Percentiles rank a stretch among this genome's conserved stretches.
Evolutionary conservation across 2,113 vertebrate genomes (phyloP).

Genomic region (Steatornis caripensis): DNA sequence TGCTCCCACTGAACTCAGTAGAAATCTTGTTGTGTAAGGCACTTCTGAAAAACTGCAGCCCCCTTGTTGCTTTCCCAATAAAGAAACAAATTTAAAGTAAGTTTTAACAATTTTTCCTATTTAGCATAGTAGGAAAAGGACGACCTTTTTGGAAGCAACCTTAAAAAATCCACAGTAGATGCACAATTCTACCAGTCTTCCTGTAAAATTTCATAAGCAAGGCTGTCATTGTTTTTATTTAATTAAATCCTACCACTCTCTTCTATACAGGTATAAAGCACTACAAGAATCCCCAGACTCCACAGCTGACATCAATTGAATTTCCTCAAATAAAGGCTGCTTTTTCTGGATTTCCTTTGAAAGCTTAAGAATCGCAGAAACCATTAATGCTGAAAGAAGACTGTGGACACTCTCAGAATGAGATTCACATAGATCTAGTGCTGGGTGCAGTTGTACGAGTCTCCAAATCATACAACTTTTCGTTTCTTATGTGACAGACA

Average conservation of each 20-base stretch:
- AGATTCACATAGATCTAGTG: neutral
- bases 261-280: neutral
- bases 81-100: neutral
- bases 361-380: neutral
- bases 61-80: neutral
- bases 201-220: neutral
- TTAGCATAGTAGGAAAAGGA: neutral
- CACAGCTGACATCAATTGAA: neutral
- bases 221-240: neutral
- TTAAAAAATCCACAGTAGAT: neutral
- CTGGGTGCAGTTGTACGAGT: fast-evolving
- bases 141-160: neutral
- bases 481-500: neutral
- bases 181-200: neutral
- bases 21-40: neutral
- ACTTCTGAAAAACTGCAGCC: neutral
- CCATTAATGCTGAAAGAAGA: neutral
- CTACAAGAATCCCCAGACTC: neutral
- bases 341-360: neutral
- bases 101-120: neutral
- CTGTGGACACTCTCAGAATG: neutral
- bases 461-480: neutral
- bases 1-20: neutral
- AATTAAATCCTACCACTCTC: neutral
- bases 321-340: neutral